Conservation (phyloP, 2,888 invertebrate species). For the Acleris laterana region DNA sequence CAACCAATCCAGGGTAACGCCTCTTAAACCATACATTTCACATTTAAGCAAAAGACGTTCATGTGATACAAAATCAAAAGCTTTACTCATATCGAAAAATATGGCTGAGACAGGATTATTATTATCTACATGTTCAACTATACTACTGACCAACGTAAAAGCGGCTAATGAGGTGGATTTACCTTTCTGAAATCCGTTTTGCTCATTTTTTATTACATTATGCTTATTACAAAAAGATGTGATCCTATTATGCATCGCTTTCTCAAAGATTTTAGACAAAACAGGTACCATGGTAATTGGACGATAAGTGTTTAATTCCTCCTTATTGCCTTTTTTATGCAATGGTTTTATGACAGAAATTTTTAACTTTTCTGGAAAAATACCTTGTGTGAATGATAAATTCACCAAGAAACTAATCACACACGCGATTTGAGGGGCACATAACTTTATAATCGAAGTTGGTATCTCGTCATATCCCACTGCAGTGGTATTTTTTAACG, state of each 20-base stretch:
- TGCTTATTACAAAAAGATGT: constrained; percentile 6
- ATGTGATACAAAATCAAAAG: constrained; percentile 13
- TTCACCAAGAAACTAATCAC: constrained; percentile 5
- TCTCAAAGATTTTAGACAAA: constrained; percentile 21
- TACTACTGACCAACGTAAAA: constrained; percentile 1
- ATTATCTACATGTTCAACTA: constrained; percentile 1
- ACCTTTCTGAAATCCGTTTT: constrained; percentile 23
- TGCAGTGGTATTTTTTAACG: background rate
- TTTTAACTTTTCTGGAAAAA: constrained; percentile 7
- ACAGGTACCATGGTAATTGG: constrained; percentile 5
- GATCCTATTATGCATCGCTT: constrained; percentile 22
- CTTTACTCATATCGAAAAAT: constrained; percentile 18
- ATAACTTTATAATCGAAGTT: background rate
- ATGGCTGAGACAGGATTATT: constrained; percentile 9
- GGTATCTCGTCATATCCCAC: background rate
- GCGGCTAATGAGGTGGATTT: constrained; percentile 3
- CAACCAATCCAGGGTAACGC: background rate
- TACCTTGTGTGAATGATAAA: constrained; percentile 17
- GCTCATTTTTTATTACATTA: constrained; percentile 5
- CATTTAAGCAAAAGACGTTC: constrained; percentile 13
- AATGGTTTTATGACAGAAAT: constrained; percentile 10
- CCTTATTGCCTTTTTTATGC: constrained; percentile 10
- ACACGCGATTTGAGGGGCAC: background rate
- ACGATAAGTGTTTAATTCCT: constrained; percentile 13
- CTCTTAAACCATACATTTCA: constrained; percentile 1